Conservation (phyloP, 2,113 vertebrate species). For the Tringa solitaria region DNA sequence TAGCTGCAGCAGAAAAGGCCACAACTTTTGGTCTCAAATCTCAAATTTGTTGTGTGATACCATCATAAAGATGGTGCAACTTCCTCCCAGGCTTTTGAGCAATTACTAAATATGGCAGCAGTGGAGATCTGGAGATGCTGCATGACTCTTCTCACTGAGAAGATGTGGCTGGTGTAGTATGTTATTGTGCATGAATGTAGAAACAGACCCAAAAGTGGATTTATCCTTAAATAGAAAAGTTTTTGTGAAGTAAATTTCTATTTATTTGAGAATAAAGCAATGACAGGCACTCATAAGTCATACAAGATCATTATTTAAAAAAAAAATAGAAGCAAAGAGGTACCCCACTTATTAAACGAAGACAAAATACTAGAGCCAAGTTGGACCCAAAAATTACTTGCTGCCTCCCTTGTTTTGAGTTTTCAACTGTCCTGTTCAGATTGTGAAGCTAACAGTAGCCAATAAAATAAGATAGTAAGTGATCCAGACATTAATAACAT, state of each 20-base stretch:
- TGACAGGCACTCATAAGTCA: not conserved
- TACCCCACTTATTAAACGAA: not conserved
- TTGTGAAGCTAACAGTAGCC: not conserved
- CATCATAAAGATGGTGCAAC: not conserved
- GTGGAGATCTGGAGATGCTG: not conserved
- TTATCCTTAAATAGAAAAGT: not conserved
- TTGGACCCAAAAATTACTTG: not conserved
- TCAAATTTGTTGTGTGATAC: not conserved
- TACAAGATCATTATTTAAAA: not conserved
- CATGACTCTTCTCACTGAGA: not conserved
- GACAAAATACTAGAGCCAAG: not conserved
- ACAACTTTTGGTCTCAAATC: not conserved
- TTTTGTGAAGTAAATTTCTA: not conserved
- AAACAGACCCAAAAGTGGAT: not conserved
- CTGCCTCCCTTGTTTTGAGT: not conserved
- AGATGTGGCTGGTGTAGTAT: not conserved
- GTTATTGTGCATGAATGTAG: not conserved
- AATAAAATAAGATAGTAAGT: not conserved
- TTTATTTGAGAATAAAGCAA: not conserved
- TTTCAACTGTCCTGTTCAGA: not conserved
- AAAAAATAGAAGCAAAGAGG: not conserved
- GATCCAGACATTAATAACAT: not conserved
- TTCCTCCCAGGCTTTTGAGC: not conserved
- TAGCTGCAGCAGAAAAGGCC: not conserved
- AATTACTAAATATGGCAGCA: not conserved